phyloP scores from a whole-genome alignment of 2,113 vertebrate species.

The Nansenia antarctica region DNA sequence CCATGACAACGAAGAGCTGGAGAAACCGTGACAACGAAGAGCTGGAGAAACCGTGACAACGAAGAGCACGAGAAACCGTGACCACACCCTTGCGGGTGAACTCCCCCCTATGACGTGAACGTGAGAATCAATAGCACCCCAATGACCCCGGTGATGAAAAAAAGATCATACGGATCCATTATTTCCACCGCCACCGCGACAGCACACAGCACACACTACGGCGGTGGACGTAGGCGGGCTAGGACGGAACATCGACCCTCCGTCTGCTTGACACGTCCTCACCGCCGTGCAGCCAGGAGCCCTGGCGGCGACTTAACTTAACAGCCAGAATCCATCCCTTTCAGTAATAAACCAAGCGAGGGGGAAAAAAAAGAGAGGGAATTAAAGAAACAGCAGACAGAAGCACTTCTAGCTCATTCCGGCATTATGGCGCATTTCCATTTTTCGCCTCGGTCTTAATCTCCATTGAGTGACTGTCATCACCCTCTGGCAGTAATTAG shows the following conservation, averaged over 20 bases:
- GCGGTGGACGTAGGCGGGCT: too few species aligned
- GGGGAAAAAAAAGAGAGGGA: slow-evolving; percentile 42
- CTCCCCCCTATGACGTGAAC: too few species aligned
- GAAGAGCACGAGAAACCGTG: too few species aligned
- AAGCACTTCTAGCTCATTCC: slow-evolving; percentile 72
- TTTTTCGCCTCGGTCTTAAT: slow-evolving; percentile 74
- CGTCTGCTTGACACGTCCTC: background rate
- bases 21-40: too few species aligned
- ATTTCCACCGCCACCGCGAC: background rate
- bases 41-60: too few species aligned
- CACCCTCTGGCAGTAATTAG: slow-evolving; percentile 78
- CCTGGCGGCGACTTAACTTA: slow-evolving; percentile 34
- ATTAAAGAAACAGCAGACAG: slow-evolving; percentile 66
- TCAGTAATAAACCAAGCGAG: slow-evolving; percentile 49
- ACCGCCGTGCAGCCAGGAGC: background rate
- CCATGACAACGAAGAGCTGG: too few species aligned
- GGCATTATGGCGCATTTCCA: slow-evolving; percentile 74
- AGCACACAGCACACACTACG: background rate
- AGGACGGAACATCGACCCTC: too few species aligned
- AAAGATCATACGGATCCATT: background rate
- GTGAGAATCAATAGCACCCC: background rate
- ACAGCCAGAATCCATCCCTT: slow-evolving; percentile 51
- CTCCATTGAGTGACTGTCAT: slow-evolving; percentile 78
- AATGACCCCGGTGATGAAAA: background rate
- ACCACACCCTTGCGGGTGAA: too few species aligned